Evolutionary conservation across 2,888 invertebrate species (phyloP).

Genomic region (Heliconius charithonia): DNA sequence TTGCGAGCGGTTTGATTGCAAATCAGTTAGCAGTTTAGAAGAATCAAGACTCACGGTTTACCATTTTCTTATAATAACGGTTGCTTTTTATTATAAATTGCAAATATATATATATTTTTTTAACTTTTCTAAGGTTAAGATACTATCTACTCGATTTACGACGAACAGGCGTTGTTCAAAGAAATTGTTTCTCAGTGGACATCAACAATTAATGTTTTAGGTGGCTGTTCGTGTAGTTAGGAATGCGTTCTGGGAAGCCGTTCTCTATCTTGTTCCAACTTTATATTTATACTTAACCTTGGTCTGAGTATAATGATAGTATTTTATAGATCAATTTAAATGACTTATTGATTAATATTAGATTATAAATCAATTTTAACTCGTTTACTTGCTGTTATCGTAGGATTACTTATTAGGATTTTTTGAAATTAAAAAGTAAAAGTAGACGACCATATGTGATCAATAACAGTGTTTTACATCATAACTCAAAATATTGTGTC

Average conservation of each 20-base stretch:
- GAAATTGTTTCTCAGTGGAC: constrained; percentile 27
- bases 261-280: constrained; percentile 15
- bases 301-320: not conserved
- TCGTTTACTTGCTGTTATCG: not conserved
- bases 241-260: constrained; percentile 19
- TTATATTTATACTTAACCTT: constrained; percentile 11
- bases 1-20: constrained; percentile 45
- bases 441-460: too few species aligned
- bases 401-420: not conserved
- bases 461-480: too few species aligned
- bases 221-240: not conserved
- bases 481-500: too few species aligned
- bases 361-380: not conserved
- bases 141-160: constrained; percentile 20
- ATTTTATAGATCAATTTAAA: not conserved
- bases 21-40: constrained; percentile 45
- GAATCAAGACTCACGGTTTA: constrained; percentile 53
- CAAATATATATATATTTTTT: constrained; percentile 51
- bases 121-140: constrained; percentile 34
- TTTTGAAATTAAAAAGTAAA: too few species aligned
- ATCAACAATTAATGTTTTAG: constrained; percentile 29
- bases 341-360: too few species aligned
- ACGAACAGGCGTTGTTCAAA: constrained; percentile 10
- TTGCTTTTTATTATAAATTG: constrained; percentile 50
- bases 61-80: constrained; percentile 54